These are phyloP conservation scores for Odontomachus brunneus DNA, from an alignment of 1,140 invertebrate species.

Conservation along the genomic window DNA sequence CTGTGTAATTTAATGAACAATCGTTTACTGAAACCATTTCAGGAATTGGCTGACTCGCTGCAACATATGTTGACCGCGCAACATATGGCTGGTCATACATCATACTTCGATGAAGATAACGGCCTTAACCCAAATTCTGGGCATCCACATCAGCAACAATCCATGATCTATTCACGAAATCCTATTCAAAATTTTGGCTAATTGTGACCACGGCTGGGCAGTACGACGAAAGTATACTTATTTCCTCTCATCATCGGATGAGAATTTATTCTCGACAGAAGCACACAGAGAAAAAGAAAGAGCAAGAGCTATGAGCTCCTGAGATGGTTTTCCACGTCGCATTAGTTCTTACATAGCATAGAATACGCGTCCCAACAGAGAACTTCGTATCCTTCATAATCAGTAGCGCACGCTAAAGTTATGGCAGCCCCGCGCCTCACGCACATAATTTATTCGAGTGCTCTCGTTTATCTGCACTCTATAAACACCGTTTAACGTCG, in stretches of 20 bases:
- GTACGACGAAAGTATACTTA: background rate
- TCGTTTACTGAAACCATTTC: too few relatives aligned
- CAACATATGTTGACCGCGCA: too few relatives aligned
- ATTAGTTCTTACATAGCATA: conserved; percentile 52
- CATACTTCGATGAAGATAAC: conserved; percentile 54
- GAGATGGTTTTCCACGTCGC: conserved; percentile 31
- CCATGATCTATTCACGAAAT: too few relatives aligned
- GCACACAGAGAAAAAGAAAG: background rate
- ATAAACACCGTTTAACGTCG: conserved; percentile 56
- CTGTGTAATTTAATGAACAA: too few relatives aligned
- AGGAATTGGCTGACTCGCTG: too few relatives aligned
- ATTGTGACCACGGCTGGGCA: too few relatives aligned
- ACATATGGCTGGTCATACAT: conserved; percentile 21
- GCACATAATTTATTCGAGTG: conserved; percentile 56
- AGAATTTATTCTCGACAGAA: conserved; percentile 29
- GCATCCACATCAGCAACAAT: too few relatives aligned
- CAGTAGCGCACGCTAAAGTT: conserved; percentile 35
- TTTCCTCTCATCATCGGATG: background rate
- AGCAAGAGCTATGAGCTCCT: background rate
- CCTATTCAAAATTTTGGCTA: too few relatives aligned
- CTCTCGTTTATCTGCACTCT: conserved; percentile 41
- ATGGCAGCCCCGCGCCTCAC: conserved; percentile 39
- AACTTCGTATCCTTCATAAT: conserved; percentile 54
- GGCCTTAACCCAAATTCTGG: too few relatives aligned
- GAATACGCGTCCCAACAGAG: conserved; percentile 57